Conservation (phyloP, 1,140 invertebrate species). For the Coenobita brevimanus region DNA sequence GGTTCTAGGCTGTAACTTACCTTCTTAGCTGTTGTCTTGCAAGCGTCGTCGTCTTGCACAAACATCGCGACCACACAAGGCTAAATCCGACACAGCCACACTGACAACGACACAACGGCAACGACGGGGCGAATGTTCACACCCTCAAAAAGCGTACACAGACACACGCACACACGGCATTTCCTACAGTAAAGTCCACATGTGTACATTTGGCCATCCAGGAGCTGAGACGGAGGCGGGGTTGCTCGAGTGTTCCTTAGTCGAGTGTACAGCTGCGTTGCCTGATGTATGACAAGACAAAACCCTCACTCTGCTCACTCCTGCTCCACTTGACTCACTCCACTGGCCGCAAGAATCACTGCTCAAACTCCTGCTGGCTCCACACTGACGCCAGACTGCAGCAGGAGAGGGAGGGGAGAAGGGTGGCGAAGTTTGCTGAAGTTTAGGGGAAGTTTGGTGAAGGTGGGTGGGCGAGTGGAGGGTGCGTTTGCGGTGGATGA, state of each 20-base stretch:
- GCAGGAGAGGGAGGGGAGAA: conserved; percentile 4
- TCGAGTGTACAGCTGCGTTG: conserved; percentile 45
- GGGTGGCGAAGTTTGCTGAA: not conserved
- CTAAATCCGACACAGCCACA: conserved; percentile 62
- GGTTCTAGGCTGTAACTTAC: too few relatives aligned
- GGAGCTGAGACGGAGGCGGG: conserved; percentile 39
- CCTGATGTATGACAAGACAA: conserved; percentile 52
- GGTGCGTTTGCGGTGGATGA: conserved; percentile 59
- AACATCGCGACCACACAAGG: conserved; percentile 54
- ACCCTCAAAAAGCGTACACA: conserved; percentile 64
- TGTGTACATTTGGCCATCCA: conserved; percentile 42
- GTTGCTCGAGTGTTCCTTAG: conserved; percentile 46
- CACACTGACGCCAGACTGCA: not conserved
- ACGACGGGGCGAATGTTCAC: conserved; percentile 60
- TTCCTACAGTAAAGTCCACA: conserved; percentile 62
- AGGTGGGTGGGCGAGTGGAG: conserved; percentile 2
- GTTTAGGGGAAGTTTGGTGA: conserved; percentile 10
- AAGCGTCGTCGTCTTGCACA: conserved; percentile 52
- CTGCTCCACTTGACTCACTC: conserved; percentile 18
- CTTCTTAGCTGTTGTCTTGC: conserved; percentile 38
- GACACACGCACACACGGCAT: conserved; percentile 65
- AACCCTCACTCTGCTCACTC: not conserved
- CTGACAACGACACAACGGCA: conserved; percentile 43
- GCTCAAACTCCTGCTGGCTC: not conserved
- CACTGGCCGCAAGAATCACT: not conserved